phyloP scores from a whole-genome alignment of 2,113 vertebrate species.

The Ictalurus punctatus region DNA sequence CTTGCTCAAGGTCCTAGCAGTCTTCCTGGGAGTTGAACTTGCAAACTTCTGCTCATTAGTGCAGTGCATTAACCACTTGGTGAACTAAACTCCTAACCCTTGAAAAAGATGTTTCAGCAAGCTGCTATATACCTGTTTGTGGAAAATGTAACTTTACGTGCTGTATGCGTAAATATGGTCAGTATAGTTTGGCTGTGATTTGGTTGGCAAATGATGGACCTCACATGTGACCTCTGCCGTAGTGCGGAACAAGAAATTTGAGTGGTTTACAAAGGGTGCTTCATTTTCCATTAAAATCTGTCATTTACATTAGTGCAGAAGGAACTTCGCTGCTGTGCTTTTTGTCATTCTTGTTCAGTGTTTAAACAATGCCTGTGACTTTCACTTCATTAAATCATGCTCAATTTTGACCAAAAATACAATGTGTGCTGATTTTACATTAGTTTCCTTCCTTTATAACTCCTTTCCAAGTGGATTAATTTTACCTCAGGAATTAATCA shows the following conservation, averaged over 20 bases:
- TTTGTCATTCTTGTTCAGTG: background rate
- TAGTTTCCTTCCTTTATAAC: background rate
- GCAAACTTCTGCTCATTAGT: background rate
- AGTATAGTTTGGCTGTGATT: background rate
- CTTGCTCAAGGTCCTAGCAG: background rate
- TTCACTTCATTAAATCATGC: no score
- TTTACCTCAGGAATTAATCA: background rate
- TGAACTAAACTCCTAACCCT: background rate
- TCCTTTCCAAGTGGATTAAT: no score
- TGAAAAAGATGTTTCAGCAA: background rate
- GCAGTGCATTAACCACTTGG: background rate
- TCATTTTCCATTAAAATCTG: background rate
- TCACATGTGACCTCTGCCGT: background rate
- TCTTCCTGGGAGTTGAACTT: background rate
- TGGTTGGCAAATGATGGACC: slow-evolving; percentile 1
- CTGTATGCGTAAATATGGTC: background rate
- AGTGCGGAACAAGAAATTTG: background rate
- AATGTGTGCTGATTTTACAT: background rate
- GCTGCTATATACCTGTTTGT: background rate
- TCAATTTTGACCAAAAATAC: background rate
- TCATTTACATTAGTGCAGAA: background rate
- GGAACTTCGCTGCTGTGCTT: background rate
- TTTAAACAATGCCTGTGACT: background rate
- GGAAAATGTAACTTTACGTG: background rate
- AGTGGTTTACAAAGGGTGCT: background rate